Percentiles rank a stretch among this genome's conserved stretches.
Conservation (phyloP, 1,140 invertebrate species). For the Caenorhabditis latens region DNA sequence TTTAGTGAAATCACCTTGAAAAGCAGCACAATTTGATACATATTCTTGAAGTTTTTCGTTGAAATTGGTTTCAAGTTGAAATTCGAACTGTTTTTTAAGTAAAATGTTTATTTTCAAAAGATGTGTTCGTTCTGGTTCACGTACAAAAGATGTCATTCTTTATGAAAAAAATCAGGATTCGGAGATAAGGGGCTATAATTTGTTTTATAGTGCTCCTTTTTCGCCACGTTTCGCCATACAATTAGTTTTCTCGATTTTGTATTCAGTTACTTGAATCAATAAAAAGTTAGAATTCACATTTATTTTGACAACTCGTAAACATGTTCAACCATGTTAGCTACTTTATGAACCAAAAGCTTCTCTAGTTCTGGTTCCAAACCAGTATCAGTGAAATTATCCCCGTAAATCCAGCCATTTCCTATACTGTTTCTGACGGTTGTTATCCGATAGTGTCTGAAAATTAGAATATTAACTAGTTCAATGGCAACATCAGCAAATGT, state of each 20-base stretch:
- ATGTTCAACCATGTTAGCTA: conserved; percentile 1
- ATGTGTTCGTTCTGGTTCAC: neutral
- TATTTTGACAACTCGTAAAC: neutral
- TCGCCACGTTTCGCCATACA: too few species aligned
- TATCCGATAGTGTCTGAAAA: conserved; percentile 26
- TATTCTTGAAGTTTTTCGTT: neutral
- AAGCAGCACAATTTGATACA: conserved; percentile 21
- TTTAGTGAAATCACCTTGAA: neutral
- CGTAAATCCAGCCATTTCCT: conserved; percentile 30
- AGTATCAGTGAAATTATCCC: conserved; percentile 13
- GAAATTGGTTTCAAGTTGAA: too few species aligned
- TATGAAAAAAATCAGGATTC: too few species aligned
- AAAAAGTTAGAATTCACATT: neutral
- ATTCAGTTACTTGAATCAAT: too few species aligned
- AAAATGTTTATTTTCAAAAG: too few species aligned
- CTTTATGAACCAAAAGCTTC: neutral
- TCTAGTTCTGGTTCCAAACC: conserved; percentile 15
- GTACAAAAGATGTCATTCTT: too few species aligned
- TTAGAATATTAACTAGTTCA: neutral
- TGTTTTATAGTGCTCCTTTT: too few species aligned
- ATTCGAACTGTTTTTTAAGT: too few species aligned
- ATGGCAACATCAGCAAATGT: too few species aligned
- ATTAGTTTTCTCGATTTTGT: too few species aligned
- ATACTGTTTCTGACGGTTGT: conserved; percentile 16
- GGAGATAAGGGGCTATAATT: too few species aligned